Percentiles rank a stretch among this genome's conserved stretches.
These are phyloP conservation scores for Sepioteuthis lessoniana DNA, from an alignment of 2,888 invertebrate genomes.

Conservation along the genomic window DNA sequence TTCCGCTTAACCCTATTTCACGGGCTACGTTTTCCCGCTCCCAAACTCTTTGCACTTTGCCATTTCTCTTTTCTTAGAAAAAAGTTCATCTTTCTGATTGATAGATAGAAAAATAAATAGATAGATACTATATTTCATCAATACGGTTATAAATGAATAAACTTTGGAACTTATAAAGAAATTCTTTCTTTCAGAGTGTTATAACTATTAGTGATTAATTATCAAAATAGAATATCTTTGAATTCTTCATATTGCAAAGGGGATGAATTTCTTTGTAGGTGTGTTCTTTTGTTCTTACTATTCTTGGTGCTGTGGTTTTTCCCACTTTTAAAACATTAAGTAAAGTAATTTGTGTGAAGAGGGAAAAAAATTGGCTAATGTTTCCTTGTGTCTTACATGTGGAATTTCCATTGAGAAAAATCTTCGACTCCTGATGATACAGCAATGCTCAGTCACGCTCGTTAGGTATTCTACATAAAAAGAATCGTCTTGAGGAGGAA, in stretches of 20 bases:
- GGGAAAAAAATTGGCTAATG: neutral
- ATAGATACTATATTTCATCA: too few relatives aligned
- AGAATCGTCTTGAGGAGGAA: neutral
- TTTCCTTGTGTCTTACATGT: neutral
- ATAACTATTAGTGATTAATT: too few relatives aligned
- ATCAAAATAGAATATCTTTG: too few relatives aligned
- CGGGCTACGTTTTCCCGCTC: neutral
- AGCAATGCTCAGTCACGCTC: neutral
- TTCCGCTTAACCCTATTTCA: neutral
- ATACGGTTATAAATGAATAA: too few relatives aligned
- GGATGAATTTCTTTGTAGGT: neutral
- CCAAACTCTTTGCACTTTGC: neutral
- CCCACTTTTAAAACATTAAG: neutral
- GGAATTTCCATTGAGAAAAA: neutral
- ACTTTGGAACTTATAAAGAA: too few relatives aligned
- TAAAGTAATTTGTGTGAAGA: neutral
- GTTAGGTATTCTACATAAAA: neutral
- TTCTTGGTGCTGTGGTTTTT: neutral
- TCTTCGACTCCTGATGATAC: neutral
- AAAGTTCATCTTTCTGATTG: too few relatives aligned
- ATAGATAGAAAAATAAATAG: too few relatives aligned
- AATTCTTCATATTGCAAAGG: too few relatives aligned
- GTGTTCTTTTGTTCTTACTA: neutral
- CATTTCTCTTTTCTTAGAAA: neutral
- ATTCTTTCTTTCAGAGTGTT: too few relatives aligned